These are phyloP conservation scores for Drosophila leonis DNA, from an alignment of 2,888 invertebrate species.

Conservation along the genomic window DNA sequence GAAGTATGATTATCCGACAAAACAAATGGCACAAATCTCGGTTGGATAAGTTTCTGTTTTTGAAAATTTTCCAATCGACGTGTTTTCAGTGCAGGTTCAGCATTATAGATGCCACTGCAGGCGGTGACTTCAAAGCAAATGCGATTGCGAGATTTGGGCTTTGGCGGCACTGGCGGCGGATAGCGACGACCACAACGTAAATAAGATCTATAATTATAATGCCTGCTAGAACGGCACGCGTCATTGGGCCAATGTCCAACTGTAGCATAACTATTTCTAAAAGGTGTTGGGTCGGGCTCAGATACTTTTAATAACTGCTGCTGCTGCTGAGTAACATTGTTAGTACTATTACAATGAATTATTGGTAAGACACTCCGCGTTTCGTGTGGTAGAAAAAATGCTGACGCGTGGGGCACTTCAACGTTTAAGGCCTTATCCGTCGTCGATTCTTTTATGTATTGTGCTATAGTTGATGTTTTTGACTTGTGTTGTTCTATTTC, in stretches of 20 bases:
- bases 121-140: constrained; percentile 52
- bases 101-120: constrained; percentile 34
- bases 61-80: constrained; percentile 49
- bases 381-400: constrained; percentile 44
- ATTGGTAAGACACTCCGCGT: constrained; percentile 75
- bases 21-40: constrained; percentile 18
- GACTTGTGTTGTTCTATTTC: constrained; percentile 76
- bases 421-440: constrained; percentile 56
- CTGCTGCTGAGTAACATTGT: constrained; percentile 51
- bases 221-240: constrained; percentile 28
- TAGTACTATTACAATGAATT: constrained; percentile 84
- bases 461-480: constrained; percentile 64
- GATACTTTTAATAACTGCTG: constrained; percentile 23
- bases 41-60: constrained; percentile 14
- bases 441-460: constrained; percentile 44
- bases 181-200: constrained; percentile 39
- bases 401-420: constrained; percentile 64
- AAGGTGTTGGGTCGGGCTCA: background rate
- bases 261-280: constrained; percentile 4
- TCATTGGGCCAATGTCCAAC: constrained; percentile 27
- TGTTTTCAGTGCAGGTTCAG: constrained; percentile 66
- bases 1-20: constrained; percentile 8
- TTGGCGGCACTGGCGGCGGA: constrained; percentile 69
- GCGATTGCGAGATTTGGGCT: constrained; percentile 51
- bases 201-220: constrained; percentile 38